Evolutionary conservation across 2,113 vertebrate genomes (phyloP).

Genomic region (Strix uralensis): DNA sequence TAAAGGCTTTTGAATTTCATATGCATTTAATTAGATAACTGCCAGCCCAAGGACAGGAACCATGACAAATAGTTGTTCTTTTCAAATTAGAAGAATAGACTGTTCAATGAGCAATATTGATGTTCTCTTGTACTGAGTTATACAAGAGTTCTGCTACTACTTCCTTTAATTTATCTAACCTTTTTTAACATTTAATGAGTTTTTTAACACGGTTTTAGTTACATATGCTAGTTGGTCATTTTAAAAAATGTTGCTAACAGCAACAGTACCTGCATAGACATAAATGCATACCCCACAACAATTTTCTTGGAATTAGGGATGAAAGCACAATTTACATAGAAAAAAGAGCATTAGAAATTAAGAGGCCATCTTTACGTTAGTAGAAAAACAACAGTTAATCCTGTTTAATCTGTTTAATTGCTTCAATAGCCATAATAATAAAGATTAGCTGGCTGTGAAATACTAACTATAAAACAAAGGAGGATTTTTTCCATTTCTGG

Average conservation of each 20-base stretch:
- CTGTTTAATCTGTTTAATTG: conserved; percentile 47
- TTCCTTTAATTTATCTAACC: conserved; percentile 67
- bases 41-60: conserved; percentile 73
- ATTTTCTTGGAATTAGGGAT: neutral
- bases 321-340: neutral
- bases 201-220: conserved; percentile 12
- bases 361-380: conserved; percentile 24
- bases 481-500: neutral
- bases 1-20: conserved; percentile 80
- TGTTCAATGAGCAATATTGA: conserved; percentile 75
- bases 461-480: conserved; percentile 25
- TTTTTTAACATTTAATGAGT: conserved; percentile 63
- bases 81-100: conserved; percentile 77
- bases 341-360: conserved; percentile 40
- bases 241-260: conserved; percentile 8
- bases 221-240: conserved; percentile 17
- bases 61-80: conserved; percentile 82
- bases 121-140: conserved; percentile 63
- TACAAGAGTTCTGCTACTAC: conserved; percentile 52
- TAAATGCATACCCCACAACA: neutral
- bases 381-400: conserved; percentile 49
- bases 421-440: conserved; percentile 42
- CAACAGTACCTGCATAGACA: neutral
- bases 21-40: conserved; percentile 82
- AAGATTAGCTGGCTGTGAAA: conserved; percentile 56